Percentiles rank a stretch among this genome's conserved stretches.
Evolutionary conservation across 92 coral and sea anemone genomes (phyloP).

Genomic region (Zoanthus sociatus): DNA sequence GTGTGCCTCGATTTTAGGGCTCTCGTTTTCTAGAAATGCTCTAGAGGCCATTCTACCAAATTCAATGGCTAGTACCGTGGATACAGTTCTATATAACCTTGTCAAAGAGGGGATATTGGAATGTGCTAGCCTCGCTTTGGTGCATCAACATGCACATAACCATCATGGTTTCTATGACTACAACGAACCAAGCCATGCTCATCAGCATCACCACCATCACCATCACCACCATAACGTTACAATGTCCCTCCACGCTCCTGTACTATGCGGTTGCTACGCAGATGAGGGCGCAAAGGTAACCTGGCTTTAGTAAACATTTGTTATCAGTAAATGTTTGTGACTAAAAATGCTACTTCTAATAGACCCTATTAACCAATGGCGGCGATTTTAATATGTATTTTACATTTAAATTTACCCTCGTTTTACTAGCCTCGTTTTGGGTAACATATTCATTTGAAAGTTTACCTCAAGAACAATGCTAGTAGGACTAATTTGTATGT

Average conservation of each 20-base stretch:
- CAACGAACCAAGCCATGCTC: constrained; percentile 89
- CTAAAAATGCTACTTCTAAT: too few species aligned
- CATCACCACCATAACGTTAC: constrained; percentile 98
- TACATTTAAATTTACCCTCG: too few species aligned
- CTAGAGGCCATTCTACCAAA: constrained; percentile 87
- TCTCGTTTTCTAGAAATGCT: constrained; percentile 77
- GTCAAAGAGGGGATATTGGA: constrained; percentile 91
- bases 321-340: too few species aligned
- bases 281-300: constrained; percentile 86
- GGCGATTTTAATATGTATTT: too few species aligned
- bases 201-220: constrained; percentile 97
- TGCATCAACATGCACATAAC: constrained; percentile 92
- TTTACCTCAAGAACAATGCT: too few species aligned
- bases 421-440: too few species aligned
- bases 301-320: too few species aligned
- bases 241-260: constrained; percentile 84
- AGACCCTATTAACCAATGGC: too few species aligned
- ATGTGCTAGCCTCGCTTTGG: constrained; percentile 90
- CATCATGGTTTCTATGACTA: constrained; percentile 98
- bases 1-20: constrained; percentile 91
- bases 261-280: constrained; percentile 93
- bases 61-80: constrained; percentile 67
- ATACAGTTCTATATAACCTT: constrained; percentile 85
- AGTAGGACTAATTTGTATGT: too few species aligned
- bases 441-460: too few species aligned